Base-by-base conservation (phyloP, 2,888 invertebrate genomes). In the Eupithecia vulgata region DNA sequence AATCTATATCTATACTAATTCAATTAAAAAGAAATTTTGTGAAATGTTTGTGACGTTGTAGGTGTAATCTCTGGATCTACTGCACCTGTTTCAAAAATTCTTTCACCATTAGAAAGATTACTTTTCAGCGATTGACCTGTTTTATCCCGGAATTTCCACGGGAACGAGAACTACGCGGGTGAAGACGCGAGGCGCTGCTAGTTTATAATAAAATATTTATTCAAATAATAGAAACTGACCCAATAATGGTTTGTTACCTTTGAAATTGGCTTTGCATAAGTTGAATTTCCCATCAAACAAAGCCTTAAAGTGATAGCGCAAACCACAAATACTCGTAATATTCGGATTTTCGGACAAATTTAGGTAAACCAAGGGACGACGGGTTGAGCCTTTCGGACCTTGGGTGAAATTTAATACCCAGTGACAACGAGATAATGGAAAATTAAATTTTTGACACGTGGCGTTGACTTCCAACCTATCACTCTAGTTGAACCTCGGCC, bases 251-350 rank as follows among this genome's bases (percentile, higher is more conserved):
- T 13, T 15, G 42, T 42, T 4, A 40, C n/a, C 10, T 48, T n/a
- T 48, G n/a, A 8, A 48, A 48, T 48, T 48, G n/a, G 8, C 48
- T n/a, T 10, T 21, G 7, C n/a, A 45, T 45, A 45, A n/a, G 17
- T n/a, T 15, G 1, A 52, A 52, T 21, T n/a, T 10, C 52, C 21
- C 52, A 21, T 52, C 52, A 52, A 52, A 21, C 52, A 25, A 57
- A 57, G 57, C 12, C 57, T 52, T 52, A 13, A 48, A 10, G 52
- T 5, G 48, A 48, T 48, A 45, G 17, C 6, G 8, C 48, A 48
- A 48, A 57, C 57, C 25, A 57, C 57, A 57, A 57, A 57, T 57
- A n/a, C n/a, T n/a, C n/a, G n/a, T n/a, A 57, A 25, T 57, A 57
- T 57, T 57, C 57, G 1, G 21, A 57, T 57, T 57, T 57, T 25